Percentiles rank a stretch among this genome's conserved stretches.
Evolutionary conservation across 2,113 vertebrate species (phyloP).

Genomic region (Trochalopteron elliotii): DNA sequence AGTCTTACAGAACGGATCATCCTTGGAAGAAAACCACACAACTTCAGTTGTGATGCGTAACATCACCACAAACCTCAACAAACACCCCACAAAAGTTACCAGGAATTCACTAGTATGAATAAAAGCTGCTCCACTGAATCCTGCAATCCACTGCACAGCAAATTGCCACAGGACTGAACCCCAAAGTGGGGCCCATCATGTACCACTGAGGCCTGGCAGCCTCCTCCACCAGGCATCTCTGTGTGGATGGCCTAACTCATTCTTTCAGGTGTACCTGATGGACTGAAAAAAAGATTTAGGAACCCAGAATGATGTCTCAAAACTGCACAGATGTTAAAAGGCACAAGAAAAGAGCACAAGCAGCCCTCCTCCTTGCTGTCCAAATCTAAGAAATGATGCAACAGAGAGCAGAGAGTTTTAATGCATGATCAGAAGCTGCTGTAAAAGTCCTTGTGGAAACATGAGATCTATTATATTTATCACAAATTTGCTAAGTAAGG

Average conservation of each 20-base stretch:
- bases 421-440: neutral
- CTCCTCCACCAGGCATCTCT: neutral
- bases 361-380: neutral
- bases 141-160: neutral
- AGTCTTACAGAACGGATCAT: neutral
- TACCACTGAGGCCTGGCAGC: rapidly evolving
- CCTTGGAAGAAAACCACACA: neutral
- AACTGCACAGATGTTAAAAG: neutral
- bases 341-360: neutral
- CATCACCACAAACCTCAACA: neutral
- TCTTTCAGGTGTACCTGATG: neutral
- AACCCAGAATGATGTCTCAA: neutral
- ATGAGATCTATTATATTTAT: neutral
- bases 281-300: neutral
- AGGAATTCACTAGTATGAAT: neutral
- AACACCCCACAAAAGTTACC: neutral
- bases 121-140: neutral
- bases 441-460: neutral
- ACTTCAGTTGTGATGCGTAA: neutral
- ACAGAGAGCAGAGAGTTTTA: neutral
- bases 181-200: neutral
- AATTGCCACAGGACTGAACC: neutral
- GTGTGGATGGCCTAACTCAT: neutral
- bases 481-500: constrained; percentile 3
- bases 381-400: neutral